These are phyloP conservation scores for Phthorimaea operculella DNA, from an alignment of 1,140 invertebrate genomes.

Conservation along the genomic window DNA sequence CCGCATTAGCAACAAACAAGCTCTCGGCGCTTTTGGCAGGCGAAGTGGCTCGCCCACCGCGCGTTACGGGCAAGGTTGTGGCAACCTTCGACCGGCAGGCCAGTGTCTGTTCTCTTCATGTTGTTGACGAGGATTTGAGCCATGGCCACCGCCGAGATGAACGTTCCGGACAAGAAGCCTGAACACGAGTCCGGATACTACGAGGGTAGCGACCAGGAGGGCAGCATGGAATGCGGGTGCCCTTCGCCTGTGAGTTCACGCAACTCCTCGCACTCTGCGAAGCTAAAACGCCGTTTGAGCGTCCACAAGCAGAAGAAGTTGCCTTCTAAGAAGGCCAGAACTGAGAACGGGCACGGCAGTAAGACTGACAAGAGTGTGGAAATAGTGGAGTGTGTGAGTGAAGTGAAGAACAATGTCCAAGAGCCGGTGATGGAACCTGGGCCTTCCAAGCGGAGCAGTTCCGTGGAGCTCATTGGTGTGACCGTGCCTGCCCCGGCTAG, in stretches of 20 bases:
- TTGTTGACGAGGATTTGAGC: conserved; percentile 44
- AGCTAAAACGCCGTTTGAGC: conserved; percentile 48
- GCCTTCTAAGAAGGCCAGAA: conserved; percentile 39
- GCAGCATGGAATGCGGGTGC: conserved; percentile 60
- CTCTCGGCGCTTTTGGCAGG: no score
- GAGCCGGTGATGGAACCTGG: conserved; percentile 27
- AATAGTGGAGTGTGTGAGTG: conserved; percentile 44
- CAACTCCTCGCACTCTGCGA: conserved; percentile 54
- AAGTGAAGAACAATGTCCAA: conserved; percentile 34
- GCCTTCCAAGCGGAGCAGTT: conserved; percentile 49
- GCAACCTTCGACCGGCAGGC: background rate
- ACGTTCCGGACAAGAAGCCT: conserved; percentile 60
- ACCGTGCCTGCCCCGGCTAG: conserved; percentile 52
- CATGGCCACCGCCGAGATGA: conserved; percentile 63
- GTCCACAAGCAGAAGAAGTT: conserved; percentile 50
- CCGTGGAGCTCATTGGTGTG: conserved; percentile 54
- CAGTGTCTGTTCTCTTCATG: conserved; percentile 32
- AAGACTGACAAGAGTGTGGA: conserved; percentile 50
- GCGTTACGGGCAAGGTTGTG: background rate
- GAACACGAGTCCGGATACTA: conserved; percentile 66
- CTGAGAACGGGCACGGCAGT: conserved; percentile 42
- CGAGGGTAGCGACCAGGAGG: conserved; percentile 64
- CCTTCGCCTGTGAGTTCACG: conserved; percentile 58
- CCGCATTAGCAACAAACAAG: no score
- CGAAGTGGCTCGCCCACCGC: no score